A percentile compares a stretch with the other conserved stretches of the same genome.
phyloP scores from a whole-genome alignment of 2,797 vertebrate genomes.

The Clarias platycephalus region DNA sequence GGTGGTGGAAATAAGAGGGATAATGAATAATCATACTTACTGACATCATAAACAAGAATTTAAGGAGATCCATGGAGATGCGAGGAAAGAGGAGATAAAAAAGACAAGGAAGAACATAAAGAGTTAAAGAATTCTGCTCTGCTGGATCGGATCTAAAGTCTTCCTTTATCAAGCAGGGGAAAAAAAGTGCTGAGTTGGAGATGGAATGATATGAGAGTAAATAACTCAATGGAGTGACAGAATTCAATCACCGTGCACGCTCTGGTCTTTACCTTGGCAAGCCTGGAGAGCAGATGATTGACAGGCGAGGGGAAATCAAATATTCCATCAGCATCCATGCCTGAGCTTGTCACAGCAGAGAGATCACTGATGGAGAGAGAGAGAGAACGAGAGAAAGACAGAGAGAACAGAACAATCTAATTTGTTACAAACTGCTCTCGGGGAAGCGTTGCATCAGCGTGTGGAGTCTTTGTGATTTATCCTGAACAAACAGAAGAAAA shows the following conservation, averaged over 20 bases:
- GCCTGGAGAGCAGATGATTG: conserved; percentile 78
- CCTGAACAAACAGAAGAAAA: conserved; percentile 40
- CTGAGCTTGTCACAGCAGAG: conserved; percentile 71
- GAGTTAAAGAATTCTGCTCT: background rate
- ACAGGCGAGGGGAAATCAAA: conserved; percentile 75
- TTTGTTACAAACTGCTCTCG: conserved; percentile 31
- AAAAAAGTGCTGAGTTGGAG: background rate
- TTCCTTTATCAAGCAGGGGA: background rate
- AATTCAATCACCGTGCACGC: conserved; percentile 24
- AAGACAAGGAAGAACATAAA: background rate
- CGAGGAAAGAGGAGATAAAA: background rate
- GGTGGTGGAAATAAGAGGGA: conserved; percentile 17
- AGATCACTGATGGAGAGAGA: conserved; percentile 69
- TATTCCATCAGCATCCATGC: conserved; percentile 66
- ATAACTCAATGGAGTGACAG: background rate
- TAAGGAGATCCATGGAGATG: background rate
- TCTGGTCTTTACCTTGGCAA: conserved; percentile 76
- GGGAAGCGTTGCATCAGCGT: conserved; percentile 13
- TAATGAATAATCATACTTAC: conserved; percentile 10
- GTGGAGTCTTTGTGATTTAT: conserved; percentile 27
- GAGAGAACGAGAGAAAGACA: conserved; percentile 38
- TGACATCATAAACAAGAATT: background rate
- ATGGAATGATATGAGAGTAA: conserved; percentile 30
- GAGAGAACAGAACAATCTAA: conserved; percentile 35
- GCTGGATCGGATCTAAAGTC: background rate